Evolutionary conservation across 2,797 vertebrate genomes (phyloP).

Genomic region (Leptodactylus fallax): DNA sequence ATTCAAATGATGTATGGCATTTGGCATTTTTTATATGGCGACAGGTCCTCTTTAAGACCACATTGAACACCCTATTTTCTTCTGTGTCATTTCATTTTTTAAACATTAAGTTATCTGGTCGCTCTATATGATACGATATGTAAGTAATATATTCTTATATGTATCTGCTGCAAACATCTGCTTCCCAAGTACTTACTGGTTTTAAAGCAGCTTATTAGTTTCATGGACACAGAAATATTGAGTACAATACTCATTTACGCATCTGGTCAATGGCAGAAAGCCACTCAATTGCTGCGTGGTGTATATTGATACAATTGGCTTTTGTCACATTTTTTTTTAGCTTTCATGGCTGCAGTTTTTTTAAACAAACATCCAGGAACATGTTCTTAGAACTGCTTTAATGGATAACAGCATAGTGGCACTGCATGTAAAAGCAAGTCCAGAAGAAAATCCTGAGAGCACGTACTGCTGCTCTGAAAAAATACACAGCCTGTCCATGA

Average conservation of each 20-base stretch:
- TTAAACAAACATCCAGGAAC: background rate
- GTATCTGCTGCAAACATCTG: background rate
- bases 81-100: background rate
- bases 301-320: background rate
- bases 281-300: background rate
- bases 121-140: background rate
- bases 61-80: too few species aligned
- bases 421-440: background rate
- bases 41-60: too few species aligned
- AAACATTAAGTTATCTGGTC: background rate
- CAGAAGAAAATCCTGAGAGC: background rate
- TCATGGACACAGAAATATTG: background rate
- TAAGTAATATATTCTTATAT: background rate
- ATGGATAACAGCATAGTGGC: background rate
- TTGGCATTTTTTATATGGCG: too few species aligned
- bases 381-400: conserved; percentile 3
- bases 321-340: background rate
- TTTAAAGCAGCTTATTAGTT: background rate
- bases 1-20: too few species aligned
- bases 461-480: background rate
- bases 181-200: background rate
- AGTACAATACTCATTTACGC: background rate
- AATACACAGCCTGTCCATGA: background rate
- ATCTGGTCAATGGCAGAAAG: background rate
- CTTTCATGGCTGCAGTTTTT: background rate